Conservation (phyloP, 2,113 vertebrate genomes). For the Phylloscopus trochilus region DNA sequence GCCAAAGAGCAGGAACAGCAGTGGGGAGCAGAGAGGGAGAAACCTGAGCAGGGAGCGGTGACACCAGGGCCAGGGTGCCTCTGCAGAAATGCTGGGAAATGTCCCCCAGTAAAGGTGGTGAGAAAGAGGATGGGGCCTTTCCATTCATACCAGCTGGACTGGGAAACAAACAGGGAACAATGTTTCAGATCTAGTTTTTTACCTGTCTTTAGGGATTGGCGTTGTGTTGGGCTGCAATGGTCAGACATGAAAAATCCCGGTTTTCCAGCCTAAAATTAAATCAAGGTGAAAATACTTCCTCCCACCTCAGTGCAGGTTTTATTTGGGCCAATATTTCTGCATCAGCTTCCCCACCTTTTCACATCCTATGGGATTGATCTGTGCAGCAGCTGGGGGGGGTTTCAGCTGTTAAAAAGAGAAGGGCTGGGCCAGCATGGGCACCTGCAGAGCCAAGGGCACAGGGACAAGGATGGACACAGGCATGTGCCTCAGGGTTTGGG, state of each 20-base stretch:
- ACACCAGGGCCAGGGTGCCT: fast-evolving
- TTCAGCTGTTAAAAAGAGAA: neutral
- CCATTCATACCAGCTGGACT: neutral
- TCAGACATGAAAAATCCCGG: neutral
- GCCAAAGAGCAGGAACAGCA: neutral
- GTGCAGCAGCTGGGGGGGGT: fast-evolving
- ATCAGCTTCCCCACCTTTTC: neutral
- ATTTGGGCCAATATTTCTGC: neutral
- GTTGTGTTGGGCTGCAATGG: neutral
- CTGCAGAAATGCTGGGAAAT: neutral
- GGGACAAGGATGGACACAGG: neutral
- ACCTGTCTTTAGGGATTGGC: neutral
- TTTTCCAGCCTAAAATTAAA: neutral
- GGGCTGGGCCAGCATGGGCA: neutral
- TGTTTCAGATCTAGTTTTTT: neutral
- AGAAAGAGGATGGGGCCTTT: neutral
- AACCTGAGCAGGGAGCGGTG: fast-evolving
- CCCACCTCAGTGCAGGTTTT: neutral
- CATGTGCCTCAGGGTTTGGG: fast-evolving
- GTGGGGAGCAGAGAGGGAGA: neutral
- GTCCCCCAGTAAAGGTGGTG: neutral
- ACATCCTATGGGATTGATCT: neutral
- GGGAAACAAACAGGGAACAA: neutral
- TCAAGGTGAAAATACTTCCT: neutral
- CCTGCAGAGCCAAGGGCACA: neutral